Evolutionary conservation across 2,888 invertebrate species (phyloP).

Genomic region (Rhagium mordax): DNA sequence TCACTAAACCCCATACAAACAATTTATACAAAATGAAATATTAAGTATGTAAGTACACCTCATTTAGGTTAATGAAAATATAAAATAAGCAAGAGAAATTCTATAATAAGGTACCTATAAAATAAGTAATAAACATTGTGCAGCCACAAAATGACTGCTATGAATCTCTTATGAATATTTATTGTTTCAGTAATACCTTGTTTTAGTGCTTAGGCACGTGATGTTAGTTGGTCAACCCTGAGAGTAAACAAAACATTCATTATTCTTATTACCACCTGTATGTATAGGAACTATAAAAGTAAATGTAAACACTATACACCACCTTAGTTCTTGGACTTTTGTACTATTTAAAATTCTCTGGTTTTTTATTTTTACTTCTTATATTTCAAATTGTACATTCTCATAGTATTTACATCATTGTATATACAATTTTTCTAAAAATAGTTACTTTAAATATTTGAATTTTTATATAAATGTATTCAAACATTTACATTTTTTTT

Average conservation of each 20-base stretch:
- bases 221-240: constrained; percentile 35
- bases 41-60: not conserved
- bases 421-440: too few species aligned
- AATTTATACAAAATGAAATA: not conserved
- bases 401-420: too few species aligned
- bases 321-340: constrained; percentile 16
- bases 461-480: too few species aligned
- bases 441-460: too few species aligned
- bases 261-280: constrained; percentile 49
- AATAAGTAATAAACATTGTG: constrained; percentile 21
- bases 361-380: not conserved
- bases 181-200: constrained; percentile 45
- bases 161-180: constrained; percentile 44
- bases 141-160: not conserved
- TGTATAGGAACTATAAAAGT: constrained; percentile 18
- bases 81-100: constrained; percentile 3
- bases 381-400: not conserved
- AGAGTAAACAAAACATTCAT: constrained; percentile 44
- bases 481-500: too few species aligned
- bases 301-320: constrained; percentile 3
- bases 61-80: constrained; percentile 16
- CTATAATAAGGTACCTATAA: constrained; percentile 18
- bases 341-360: not conserved
- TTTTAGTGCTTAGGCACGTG: constrained; percentile 48
- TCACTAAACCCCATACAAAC: not conserved